Conservation (phyloP, 2,113 vertebrate species). For the Zosterops japonicus region DNA sequence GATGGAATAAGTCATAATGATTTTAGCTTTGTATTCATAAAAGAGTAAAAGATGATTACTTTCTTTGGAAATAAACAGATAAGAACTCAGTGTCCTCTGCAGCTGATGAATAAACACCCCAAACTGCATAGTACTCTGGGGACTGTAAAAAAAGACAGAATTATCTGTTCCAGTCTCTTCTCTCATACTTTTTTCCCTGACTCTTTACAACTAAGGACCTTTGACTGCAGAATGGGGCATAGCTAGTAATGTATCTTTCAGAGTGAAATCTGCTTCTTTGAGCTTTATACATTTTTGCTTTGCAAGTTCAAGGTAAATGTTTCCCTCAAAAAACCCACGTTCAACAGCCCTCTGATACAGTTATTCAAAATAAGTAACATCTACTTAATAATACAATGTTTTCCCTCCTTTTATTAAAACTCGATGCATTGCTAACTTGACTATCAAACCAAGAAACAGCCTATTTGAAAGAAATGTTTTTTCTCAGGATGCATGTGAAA, state of each 20-base stretch:
- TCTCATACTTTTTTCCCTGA: neutral
- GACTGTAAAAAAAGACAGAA: neutral
- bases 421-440: neutral
- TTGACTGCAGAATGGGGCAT: neutral
- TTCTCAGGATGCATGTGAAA: neutral
- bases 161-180: slow-evolving; percentile 20
- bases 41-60: neutral
- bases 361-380: neutral
- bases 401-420: neutral
- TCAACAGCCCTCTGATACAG: neutral
- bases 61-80: slow-evolving; percentile 16
- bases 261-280: neutral
- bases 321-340: accelerated
- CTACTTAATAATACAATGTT: neutral
- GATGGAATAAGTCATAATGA: slow-evolving; percentile 48
- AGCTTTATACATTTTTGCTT: neutral
- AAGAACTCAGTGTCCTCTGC: neutral
- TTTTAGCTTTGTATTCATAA: slow-evolving; percentile 41
- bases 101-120: slow-evolving; percentile 8
- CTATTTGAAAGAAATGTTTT: neutral
- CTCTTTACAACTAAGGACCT: neutral
- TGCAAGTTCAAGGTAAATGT: neutral
- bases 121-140: neutral
- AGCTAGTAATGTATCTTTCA: neutral
- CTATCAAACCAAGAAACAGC: neutral